phyloP scores from a whole-genome alignment of 2,113 vertebrate genomes.

The Rhabdomys dilectus region DNA sequence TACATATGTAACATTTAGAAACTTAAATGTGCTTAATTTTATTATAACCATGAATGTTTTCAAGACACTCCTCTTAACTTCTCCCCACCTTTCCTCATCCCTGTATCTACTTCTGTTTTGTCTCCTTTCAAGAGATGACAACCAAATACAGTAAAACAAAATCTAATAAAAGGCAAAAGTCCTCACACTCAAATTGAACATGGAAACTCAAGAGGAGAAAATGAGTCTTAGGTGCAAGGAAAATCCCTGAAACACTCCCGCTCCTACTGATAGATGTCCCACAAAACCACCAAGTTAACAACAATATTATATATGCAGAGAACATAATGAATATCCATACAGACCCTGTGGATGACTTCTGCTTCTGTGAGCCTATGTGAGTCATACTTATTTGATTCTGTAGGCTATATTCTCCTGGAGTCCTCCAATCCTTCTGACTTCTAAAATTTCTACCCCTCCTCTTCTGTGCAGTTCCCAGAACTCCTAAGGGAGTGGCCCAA shows the following conservation, averaged over 20 bases:
- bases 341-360: not conserved
- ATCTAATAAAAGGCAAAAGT: not conserved
- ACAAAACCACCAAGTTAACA: not conserved
- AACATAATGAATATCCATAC: not conserved
- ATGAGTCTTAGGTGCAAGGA: not conserved
- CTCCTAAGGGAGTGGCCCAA: not conserved
- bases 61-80: not conserved
- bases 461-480: not conserved
- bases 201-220: not conserved
- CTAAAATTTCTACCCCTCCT: not conserved
- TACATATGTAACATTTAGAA: not conserved
- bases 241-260: not conserved
- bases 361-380: not conserved
- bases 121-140: not conserved
- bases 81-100: not conserved
- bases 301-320: not conserved
- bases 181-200: not conserved
- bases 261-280: not conserved
- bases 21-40: not conserved
- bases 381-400: not conserved
- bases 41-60: not conserved
- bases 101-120: not conserved
- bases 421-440: not conserved
- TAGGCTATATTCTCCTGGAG: not conserved
- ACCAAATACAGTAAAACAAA: not conserved